A percentile compares a stretch with the other conserved stretches of the same genome.
These are phyloP conservation scores for Micronycteris hirsuta DNA, from an alignment of 2,113 vertebrate genomes.

Conservation along the genomic window DNA sequence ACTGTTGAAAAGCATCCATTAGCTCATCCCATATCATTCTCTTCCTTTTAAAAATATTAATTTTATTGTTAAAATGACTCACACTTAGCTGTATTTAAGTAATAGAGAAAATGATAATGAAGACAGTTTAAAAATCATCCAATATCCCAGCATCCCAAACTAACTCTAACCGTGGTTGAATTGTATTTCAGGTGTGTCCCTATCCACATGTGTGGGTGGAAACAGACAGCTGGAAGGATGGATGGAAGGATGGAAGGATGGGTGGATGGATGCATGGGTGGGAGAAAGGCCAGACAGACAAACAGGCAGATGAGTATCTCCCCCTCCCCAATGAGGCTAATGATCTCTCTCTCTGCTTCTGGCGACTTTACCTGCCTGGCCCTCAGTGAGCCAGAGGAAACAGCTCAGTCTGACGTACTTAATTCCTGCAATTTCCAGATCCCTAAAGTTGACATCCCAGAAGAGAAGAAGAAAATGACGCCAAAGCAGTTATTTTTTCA, in stretches of 20 bases:
- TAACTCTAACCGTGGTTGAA: background rate
- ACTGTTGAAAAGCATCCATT: slow-evolving; percentile 36
- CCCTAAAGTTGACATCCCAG: background rate
- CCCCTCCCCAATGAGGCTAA: background rate
- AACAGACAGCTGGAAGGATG: background rate
- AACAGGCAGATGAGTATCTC: background rate
- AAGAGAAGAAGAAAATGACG: background rate
- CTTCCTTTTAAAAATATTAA: slow-evolving; percentile 50
- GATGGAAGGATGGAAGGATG: background rate
- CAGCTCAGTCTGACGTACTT: background rate
- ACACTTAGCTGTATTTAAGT: slow-evolving; percentile 13
- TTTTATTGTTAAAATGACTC: slow-evolving; percentile 51
- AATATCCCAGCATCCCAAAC: background rate
- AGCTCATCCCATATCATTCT: background rate
- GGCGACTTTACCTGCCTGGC: background rate
- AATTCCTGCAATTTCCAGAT: background rate
- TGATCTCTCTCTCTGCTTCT: background rate
- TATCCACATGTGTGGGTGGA: background rate
- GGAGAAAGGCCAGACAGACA: too few relatives aligned
- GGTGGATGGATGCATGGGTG: background rate
- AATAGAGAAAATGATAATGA: background rate
- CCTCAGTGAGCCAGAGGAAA: background rate
- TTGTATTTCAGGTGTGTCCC: background rate
- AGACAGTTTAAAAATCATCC: background rate
- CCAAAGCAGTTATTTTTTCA: background rate